phyloP scores from a whole-genome alignment of 1,140 invertebrate genomes.

The Sitodiplosis mosellana region DNA sequence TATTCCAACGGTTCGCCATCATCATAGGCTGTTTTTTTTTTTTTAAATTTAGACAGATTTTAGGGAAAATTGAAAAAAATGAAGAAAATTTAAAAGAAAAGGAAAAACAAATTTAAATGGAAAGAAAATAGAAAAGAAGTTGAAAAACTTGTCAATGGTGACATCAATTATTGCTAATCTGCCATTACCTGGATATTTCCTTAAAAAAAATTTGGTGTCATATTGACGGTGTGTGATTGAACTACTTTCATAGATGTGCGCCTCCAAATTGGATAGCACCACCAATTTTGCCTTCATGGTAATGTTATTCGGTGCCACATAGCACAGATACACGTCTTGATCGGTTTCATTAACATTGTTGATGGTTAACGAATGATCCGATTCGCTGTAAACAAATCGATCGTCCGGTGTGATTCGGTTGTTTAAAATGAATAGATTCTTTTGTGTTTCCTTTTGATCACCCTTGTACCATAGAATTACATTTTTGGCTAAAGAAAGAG shows the following conservation, averaged over 20 bases:
- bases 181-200: too few relatives aligned
- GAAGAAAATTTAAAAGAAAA: too few relatives aligned
- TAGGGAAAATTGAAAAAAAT: too few relatives aligned
- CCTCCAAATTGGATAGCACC: conserved; percentile 9
- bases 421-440: conserved; percentile 6
- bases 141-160: too few relatives aligned
- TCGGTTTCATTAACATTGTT: conserved; percentile 11
- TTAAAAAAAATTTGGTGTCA: conserved; percentile 16
- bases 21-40: too few relatives aligned
- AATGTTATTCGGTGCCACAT: conserved; percentile 14
- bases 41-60: too few relatives aligned
- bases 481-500: conserved; percentile 11
- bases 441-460: too few relatives aligned
- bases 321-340: conserved; percentile 17
- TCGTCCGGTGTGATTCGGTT: conserved; percentile 11
- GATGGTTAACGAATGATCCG: conserved; percentile 16
- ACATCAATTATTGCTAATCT: too few relatives aligned
- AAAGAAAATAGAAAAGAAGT: too few relatives aligned
- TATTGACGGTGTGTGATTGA: conserved; percentile 20
- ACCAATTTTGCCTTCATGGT: conserved; percentile 11
- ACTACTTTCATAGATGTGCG: conserved; percentile 18
- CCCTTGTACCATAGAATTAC: conserved; percentile 20
- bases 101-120: too few relatives aligned
- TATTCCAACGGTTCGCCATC: not conserved
- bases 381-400: conserved; percentile 11